Base-by-base conservation (phyloP, 2,888 invertebrate species). In the Thymelicus sylvestris region DNA sequence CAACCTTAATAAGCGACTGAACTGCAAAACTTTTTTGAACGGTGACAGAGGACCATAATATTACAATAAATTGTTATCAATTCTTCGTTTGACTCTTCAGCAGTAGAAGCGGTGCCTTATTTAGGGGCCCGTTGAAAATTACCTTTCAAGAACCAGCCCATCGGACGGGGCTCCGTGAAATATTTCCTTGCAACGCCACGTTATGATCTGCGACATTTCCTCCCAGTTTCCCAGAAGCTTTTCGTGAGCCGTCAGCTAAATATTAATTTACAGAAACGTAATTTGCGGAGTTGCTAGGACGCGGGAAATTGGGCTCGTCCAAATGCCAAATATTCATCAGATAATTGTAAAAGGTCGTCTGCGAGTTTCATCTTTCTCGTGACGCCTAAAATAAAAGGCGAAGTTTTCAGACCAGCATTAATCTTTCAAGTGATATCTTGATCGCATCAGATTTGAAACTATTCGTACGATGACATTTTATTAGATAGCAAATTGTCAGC, bases 191-290 rank as follows among this genome's bases (percentile, higher is more conserved):
- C 60, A 60, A 15, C 60, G 39, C 60, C 41, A 60, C 60, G 57
- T 57, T 60, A 39, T 41, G 60, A 39, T 60, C 60, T 41, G 47
- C 50, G n/a, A 48, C 19, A 38, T 50, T 48, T 50, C 19, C 63
- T 48, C 47, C 7, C 31, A 63, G 48, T 19, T 64, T 24, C 8
- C 48, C 48, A 19, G 6, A n/a, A 48, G 47, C 47, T 63, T 63
- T 63, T 48, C 63, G 24, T 15, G 48, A 64, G 50, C 48, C 48
- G 63, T 50, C 63, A 50, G 63, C 63, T 64, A 64, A 64, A 64
- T 64, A 64, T 64, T 38, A 64, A 64, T 64, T 64, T 50, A 64
- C 39, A 60, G 60, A 60, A 60, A 60, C 60, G 60, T 60, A 60
- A 60, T 60, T 60, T 60, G 60, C 19, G 15, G 60, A 41, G 60